Conservation (phyloP, 2,797 vertebrate species). For the Pogoniulus pusillus region DNA sequence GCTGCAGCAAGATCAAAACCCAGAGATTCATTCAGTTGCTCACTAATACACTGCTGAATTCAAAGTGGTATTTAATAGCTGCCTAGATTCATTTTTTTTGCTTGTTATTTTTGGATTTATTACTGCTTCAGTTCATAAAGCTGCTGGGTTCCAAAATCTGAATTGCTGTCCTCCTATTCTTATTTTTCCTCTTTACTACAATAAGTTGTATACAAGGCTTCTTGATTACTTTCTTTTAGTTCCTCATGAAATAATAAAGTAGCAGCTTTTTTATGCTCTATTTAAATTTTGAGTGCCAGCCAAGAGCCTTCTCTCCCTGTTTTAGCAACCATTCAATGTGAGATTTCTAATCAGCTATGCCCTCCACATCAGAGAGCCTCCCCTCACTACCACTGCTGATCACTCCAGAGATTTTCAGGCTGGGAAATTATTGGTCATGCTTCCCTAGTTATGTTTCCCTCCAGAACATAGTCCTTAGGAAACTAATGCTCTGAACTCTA, state of each 20-base stretch:
- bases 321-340: slow-evolving; percentile 48
- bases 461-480: slow-evolving; percentile 40
- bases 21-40: slow-evolving; percentile 6
- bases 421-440: slow-evolving; percentile 46
- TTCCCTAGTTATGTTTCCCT: slow-evolving; percentile 40
- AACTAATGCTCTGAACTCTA: not conserved
- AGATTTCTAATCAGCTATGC: slow-evolving; percentile 41
- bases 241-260: slow-evolving; percentile 65
- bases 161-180: slow-evolving; percentile 9
- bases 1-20: not conserved
- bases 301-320: slow-evolving; percentile 22
- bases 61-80: slow-evolving; percentile 52
- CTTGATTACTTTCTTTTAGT: slow-evolving; percentile 63
- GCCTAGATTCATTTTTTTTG: slow-evolving; percentile 26
- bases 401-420: slow-evolving; percentile 55
- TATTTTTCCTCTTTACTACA: not conserved
- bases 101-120: slow-evolving; percentile 60
- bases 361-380: slow-evolving; percentile 16
- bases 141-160: slow-evolving; percentile 41
- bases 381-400: slow-evolving; percentile 10
- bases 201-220: slow-evolving; percentile 58
- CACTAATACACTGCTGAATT: slow-evolving; percentile 44
- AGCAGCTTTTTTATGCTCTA: slow-evolving; percentile 66
- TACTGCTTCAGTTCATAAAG: slow-evolving; percentile 32
- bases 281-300: slow-evolving; percentile 65